Evolutionary conservation across 1,140 invertebrate genomes (phyloP).

Genomic region (Sweltsa coloradensis): DNA sequence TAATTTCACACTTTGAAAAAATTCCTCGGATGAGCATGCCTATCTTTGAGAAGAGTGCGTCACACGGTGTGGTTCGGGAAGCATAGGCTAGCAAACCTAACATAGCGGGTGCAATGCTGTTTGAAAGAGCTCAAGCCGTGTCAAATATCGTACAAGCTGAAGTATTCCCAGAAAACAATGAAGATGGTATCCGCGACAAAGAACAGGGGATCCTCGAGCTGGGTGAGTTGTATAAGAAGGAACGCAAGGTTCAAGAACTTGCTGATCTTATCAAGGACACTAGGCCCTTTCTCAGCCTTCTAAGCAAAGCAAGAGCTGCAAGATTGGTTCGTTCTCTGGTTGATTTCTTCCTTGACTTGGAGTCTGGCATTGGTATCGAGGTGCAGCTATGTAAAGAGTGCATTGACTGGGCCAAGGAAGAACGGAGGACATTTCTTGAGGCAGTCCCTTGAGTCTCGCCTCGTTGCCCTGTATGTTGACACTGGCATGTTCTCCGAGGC

Average conservation of each 20-base stretch:
- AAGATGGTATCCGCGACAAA: constrained; percentile 74
- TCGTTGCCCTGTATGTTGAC: constrained; percentile 90
- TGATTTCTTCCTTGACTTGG: constrained; percentile 94
- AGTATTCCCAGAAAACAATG: constrained; percentile 59
- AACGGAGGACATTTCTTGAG: constrained; percentile 89
- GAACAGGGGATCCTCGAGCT: constrained; percentile 83
- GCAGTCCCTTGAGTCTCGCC: constrained; percentile 86
- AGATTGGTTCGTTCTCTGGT: constrained; percentile 93
- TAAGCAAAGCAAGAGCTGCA: constrained; percentile 98
- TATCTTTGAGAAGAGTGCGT: no score
- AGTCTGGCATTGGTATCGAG: constrained; percentile 84
- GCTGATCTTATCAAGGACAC: constrained; percentile 86
- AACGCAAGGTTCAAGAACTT: constrained; percentile 85
- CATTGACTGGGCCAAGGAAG: constrained; percentile 98
- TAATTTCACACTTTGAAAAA: no score
- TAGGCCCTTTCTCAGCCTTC: constrained; percentile 81
- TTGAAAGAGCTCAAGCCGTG: constrained; percentile 62
- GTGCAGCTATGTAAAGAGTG: constrained; percentile 87
- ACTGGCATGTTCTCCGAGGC: constrained; percentile 82
- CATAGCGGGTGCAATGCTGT: constrained; percentile 78
- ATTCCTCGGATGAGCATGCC: no score
- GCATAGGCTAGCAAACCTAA: no score
- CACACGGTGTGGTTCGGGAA: no score
- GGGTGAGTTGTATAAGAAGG: constrained; percentile 79
- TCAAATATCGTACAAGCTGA: constrained; percentile 56